Evolutionary conservation across 30 jellyfish, hydroid and myxozoan genomes (phyloP).

Genomic region (Pelagia noctiluca): DNA sequence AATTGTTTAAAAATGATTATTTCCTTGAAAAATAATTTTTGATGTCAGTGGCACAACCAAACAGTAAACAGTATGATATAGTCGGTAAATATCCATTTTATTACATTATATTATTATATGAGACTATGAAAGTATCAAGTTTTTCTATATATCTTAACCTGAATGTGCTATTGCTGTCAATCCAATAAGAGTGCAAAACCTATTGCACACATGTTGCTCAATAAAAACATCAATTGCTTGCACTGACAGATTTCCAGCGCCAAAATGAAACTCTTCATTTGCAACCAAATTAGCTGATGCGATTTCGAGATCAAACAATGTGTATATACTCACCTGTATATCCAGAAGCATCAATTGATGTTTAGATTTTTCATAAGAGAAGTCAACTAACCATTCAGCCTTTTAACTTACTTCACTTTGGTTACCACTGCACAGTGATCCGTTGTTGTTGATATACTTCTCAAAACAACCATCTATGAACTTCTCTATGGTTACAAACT

Average conservation of each 20-base stretch:
- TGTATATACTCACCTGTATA: conserved; percentile 27
- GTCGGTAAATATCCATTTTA: conserved; percentile 2
- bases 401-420: conserved; percentile 4
- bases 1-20: background rate
- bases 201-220: conserved; percentile 24
- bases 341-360: conserved; percentile 38
- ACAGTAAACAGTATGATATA: background rate
- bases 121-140: conserved; percentile 2
- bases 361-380: conserved; percentile 22
- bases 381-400: conserved; percentile 30
- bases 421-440: background rate
- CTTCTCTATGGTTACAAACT: conserved; percentile 12
- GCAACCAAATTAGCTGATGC: background rate
- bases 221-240: background rate
- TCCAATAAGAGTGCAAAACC: conserved; percentile 2
- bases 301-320: conserved; percentile 54
- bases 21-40: background rate
- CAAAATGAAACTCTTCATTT: background rate
- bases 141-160: background rate
- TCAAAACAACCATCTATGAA: conserved; percentile 10
- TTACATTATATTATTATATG: background rate
- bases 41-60: conserved; percentile 19
- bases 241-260: conserved; percentile 20
- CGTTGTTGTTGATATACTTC: conserved; percentile 19
- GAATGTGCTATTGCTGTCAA: conserved; percentile 2